A percentile compares a stretch with the other conserved stretches of the same genome.
phyloP scores from a whole-genome alignment of 2,113 vertebrate genomes.

The Pluvianellus socialis region DNA sequence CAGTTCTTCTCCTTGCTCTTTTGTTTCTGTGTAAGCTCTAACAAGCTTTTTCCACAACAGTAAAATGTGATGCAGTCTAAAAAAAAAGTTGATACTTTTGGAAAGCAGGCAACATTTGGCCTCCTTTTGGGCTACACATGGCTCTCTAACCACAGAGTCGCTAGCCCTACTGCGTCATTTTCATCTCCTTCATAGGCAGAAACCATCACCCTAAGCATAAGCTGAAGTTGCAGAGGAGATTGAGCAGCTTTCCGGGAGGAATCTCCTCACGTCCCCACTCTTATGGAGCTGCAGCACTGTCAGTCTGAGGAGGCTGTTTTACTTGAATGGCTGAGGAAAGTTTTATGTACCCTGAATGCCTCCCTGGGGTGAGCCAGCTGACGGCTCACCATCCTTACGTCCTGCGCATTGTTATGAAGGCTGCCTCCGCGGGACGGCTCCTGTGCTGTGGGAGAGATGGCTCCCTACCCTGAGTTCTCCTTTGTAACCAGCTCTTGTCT shows the following conservation, averaged over 20 bases:
- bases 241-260: rapidly evolving
- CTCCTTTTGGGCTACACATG: background rate
- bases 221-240: background rate
- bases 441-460: background rate
- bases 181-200: background rate
- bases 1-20: background rate
- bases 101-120: background rate
- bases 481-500: background rate
- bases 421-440: background rate
- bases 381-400: background rate
- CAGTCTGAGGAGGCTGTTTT: background rate
- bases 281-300: background rate
- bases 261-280: background rate
- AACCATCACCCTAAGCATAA: background rate
- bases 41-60: background rate
- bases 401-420: background rate
- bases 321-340: background rate
- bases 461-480: background rate
- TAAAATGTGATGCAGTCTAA: background rate
- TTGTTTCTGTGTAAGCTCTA: background rate
- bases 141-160: background rate
- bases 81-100: background rate
- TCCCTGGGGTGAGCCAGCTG: background rate
- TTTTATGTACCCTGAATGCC: background rate
- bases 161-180: background rate